Base-by-base conservation (phyloP, 1,140 invertebrate genomes). In the Zaprionus nigranus region DNA sequence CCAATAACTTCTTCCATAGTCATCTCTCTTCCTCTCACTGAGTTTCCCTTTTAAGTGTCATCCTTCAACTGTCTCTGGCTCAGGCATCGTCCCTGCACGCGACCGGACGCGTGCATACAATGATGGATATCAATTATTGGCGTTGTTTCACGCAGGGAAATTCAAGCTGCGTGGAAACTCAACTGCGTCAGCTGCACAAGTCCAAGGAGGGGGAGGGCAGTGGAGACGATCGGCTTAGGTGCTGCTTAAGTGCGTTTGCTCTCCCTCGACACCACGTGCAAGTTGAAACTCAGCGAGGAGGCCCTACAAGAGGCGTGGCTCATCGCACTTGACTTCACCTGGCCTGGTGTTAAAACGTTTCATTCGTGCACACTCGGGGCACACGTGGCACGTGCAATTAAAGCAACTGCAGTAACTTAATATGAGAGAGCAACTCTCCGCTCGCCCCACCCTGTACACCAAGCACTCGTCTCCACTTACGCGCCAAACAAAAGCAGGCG, bases 321-420 rank as follows among this genome's bases (percentile, higher is more conserved):
- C 46, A 49, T 62, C 74, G 78, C 84, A 75, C 79, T 60, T 74
- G 71, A 81, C 81, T 85, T 77, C 56, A 61, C 70, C 68, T 74
- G 76, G 49, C 34, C 22, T 57, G 51, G 75, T 79, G 77, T 71
- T 67, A 82, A 80, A 82, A 66, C 69, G 76, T 26, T 70, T 87
- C 82, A 81, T 65, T 70, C 63, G 53, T 58, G 53, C 63, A 43
- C 20, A 54, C 30, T 11, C 24, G 46, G 46, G 30, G 65, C 67
- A 78, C 86, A 88, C 88, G 88, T 91, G 88, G 77, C 88, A 51
- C 20, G 20, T 88, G 81, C 88, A 91, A 87, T 91, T 91, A 91
- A 82, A 65, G 60, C 36, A 40, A 75, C 57, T 73, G 40, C 67
- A 88, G 88, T 88, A 91, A 91, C 84, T 88, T 63, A 76, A 91